Evolutionary conservation across 2,113 vertebrate genomes (phyloP).

Genomic region (Scomber scombrus): DNA sequence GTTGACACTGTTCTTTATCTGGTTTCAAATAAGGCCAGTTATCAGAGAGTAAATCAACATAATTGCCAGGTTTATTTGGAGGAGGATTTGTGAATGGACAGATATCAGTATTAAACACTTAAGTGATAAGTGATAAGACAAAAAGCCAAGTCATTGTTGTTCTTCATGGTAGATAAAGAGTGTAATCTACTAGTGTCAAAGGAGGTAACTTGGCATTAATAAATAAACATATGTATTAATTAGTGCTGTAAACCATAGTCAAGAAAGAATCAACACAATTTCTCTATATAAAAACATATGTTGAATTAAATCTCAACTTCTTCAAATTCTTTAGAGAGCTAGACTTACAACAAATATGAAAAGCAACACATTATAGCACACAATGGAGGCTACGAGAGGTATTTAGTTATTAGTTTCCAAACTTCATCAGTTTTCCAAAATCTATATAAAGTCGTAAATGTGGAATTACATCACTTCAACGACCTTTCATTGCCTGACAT

Average conservation of each 20-base stretch:
- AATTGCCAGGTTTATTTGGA: constrained; percentile 14
- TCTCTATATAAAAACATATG: not conserved
- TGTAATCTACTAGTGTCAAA: no score
- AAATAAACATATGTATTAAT: not conserved
- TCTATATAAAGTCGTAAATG: not conserved
- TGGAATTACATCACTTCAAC: not conserved
- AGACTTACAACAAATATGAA: not conserved
- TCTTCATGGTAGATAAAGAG: not conserved
- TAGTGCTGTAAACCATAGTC: not conserved
- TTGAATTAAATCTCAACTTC: not conserved
- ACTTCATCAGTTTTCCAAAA: not conserved
- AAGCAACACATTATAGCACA: not conserved
- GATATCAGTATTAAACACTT: not conserved
- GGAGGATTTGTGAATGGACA: constrained; percentile 14
- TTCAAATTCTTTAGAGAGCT: not conserved
- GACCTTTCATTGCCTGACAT: not conserved
- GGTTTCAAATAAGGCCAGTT: constrained; percentile 30
- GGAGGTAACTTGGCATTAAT: no score
- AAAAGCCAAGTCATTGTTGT: constrained; percentile 2
- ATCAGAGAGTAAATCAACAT: constrained; percentile 33
- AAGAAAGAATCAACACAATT: not conserved
- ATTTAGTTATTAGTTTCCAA: not conserved
- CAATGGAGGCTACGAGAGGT: not conserved
- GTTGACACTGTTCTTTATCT: constrained; percentile 49
- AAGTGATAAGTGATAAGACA: constrained; percentile 12